Conservation (phyloP, 2,797 vertebrate species). For the Cheracebus regulus region DNA sequence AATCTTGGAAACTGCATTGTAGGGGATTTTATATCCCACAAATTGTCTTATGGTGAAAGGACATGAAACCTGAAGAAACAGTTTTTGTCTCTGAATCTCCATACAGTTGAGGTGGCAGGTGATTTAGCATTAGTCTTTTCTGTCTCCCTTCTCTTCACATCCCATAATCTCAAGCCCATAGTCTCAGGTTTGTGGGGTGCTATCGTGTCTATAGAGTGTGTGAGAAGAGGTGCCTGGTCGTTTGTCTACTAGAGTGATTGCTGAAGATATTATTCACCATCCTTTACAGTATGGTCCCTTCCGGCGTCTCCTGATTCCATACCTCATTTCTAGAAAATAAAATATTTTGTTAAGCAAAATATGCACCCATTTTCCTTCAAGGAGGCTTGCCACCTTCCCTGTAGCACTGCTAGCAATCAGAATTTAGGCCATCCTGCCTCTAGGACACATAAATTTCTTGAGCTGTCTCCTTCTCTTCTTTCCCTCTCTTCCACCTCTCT, state of each 20-base stretch:
- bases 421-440: neutral
- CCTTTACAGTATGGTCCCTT: neutral
- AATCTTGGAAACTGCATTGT: neutral
- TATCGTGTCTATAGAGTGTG: rapidly evolving
- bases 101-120: neutral
- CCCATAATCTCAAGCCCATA: neutral
- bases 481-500: neutral
- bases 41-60: neutral
- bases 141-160: neutral
- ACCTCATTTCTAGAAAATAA: neutral
- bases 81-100: neutral
- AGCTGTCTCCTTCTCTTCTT: neutral
- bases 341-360: neutral
- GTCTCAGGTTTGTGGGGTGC: neutral
- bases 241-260: neutral
- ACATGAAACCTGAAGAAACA: neutral
- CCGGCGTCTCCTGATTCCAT: neutral
- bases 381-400: neutral
- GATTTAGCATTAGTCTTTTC: neutral
- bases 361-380: neutral
- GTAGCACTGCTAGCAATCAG: neutral
- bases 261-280: neutral
- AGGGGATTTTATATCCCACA: neutral
- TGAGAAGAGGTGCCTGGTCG: neutral
- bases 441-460: neutral